These are phyloP conservation scores for Achroia grisella DNA, from an alignment of 1,140 invertebrate genomes.

Conservation along the genomic window DNA sequence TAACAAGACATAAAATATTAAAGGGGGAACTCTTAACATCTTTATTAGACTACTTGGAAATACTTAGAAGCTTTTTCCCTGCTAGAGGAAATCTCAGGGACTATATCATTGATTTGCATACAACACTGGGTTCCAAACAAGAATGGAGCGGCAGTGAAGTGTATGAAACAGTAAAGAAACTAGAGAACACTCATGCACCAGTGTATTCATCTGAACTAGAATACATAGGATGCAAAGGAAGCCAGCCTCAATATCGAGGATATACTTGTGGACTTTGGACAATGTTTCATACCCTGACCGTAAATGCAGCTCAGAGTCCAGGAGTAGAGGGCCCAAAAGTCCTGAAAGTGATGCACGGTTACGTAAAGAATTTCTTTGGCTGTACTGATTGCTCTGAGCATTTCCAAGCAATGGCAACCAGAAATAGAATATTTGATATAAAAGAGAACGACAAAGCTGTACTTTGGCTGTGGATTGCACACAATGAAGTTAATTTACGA, in stretches of 20 bases:
- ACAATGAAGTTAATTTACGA: constrained; percentile 95
- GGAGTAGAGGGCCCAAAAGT: constrained; percentile 75
- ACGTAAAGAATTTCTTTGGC: constrained; percentile 95
- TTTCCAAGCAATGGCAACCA: constrained; percentile 86
- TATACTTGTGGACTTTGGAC: constrained; percentile 97
- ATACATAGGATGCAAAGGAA: constrained; percentile 91
- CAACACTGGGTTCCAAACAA: constrained; percentile 55
- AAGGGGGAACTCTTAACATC: constrained; percentile 80
- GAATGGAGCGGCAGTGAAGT: constrained; percentile 77
- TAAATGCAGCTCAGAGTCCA: constrained; percentile 78
- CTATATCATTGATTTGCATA: constrained; percentile 76
- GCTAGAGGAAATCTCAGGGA: constrained; percentile 77
- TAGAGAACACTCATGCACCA: constrained; percentile 70
- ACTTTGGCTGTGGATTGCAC: constrained; percentile 95
- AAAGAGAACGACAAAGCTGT: constrained; percentile 82
- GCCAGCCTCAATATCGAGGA: constrained; percentile 82
- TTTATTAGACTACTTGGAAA: constrained; percentile 81
- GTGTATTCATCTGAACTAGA: constrained; percentile 76
- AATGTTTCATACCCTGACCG: constrained; percentile 94
- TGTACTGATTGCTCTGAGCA: constrained; percentile 93
- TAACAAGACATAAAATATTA: constrained; percentile 80
- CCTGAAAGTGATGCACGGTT: constrained; percentile 88
- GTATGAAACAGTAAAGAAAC: constrained; percentile 65
- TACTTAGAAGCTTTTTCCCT: constrained; percentile 85
- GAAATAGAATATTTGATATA: constrained; percentile 80